Conservation (phyloP, 2,888 invertebrate species). For the Belgica antarctica region DNA sequence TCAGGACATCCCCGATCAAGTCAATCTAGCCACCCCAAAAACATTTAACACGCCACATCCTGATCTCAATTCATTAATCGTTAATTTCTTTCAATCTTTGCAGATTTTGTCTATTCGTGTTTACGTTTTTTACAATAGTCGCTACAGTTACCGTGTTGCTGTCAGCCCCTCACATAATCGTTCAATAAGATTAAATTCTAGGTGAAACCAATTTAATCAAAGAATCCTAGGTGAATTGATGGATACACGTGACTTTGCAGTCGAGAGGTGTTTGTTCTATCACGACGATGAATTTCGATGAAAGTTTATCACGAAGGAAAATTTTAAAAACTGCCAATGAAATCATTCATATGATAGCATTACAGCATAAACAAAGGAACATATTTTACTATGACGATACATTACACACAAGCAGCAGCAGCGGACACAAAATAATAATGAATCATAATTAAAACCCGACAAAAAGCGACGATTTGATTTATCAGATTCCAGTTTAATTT, state of each 20-base stretch:
- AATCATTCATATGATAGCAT: neutral
- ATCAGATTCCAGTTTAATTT: constrained; percentile 4
- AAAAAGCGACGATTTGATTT: neutral
- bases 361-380: too few species aligned
- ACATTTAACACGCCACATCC: too few species aligned
- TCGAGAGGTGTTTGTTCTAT: neutral
- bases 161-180: constrained; percentile 92
- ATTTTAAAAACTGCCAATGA: constrained; percentile 36
- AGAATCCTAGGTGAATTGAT: neutral
- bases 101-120: constrained; percentile 92
- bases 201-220: constrained; percentile 11
- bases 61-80: too few species aligned
- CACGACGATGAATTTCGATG: neutral
- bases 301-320: neutral
- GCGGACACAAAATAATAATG: neutral
- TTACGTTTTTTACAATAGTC: constrained; percentile 89
- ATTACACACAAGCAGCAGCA: neutral
- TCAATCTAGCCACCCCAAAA: neutral
- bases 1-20: too few species aligned
- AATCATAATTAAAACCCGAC: neutral
- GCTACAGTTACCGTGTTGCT: constrained; percentile 88
- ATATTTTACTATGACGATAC: neutral
- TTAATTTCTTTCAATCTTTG: constrained; percentile 46
- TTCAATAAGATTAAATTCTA: constrained; percentile 64
- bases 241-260: neutral